Evolutionary conservation across 2,888 invertebrate species (phyloP).

Genomic region (Lasiommata megera): DNA sequence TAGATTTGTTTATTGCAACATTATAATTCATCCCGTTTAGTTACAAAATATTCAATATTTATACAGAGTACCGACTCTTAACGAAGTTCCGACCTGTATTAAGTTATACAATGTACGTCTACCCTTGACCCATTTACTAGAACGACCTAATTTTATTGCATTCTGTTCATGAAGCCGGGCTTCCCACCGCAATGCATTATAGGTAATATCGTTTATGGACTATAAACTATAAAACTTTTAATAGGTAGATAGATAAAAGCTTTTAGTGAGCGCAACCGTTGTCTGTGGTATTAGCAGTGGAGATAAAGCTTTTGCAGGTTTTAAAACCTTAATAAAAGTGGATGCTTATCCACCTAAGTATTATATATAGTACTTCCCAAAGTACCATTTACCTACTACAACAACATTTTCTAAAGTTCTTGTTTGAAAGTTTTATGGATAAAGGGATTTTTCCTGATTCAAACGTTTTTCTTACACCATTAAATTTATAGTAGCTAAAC

Average conservation of each 20-base stretch:
- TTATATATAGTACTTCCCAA: no score
- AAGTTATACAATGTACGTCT: slow-evolving; percentile 5
- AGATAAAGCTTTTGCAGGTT: not conserved
- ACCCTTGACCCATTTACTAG: slow-evolving; percentile 26
- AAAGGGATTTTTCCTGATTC: no score
- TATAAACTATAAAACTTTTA: slow-evolving; percentile 23
- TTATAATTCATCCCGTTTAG: no score
- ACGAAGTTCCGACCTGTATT: not conserved
- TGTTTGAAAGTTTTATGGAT: no score
- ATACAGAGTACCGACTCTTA: not conserved
- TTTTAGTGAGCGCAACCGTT: slow-evolving; percentile 7
- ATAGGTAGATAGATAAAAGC: slow-evolving; percentile 12
- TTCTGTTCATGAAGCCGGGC: slow-evolving; percentile 7
- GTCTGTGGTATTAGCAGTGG: not conserved
- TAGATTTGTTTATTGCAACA: no score
- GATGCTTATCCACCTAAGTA: no score
- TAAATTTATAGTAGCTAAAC: no score
- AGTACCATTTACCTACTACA: no score
- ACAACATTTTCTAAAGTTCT: no score
- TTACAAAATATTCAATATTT: no score
- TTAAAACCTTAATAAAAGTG: not conserved
- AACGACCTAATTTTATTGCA: slow-evolving; percentile 22
- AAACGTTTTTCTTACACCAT: no score
- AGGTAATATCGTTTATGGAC: slow-evolving; percentile 11
- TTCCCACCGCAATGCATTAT: slow-evolving; percentile 5